Conservation (phyloP, 2,797 vertebrate species). For the Microctenopoma steveboyesi region DNA sequence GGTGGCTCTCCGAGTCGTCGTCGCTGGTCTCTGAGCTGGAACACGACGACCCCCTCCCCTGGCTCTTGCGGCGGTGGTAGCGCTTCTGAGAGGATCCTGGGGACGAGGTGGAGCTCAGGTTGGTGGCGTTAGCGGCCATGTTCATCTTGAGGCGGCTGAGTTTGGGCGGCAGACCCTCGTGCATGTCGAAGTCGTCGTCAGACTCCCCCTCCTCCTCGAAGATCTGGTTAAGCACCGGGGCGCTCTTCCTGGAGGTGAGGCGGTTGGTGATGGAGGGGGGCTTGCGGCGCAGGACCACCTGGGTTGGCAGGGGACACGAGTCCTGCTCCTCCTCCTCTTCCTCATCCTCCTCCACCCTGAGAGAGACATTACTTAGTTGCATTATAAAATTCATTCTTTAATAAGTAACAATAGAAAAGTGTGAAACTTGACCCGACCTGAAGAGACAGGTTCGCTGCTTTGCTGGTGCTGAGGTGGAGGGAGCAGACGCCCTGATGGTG, state of each 20-base stretch:
- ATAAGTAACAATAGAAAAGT: not conserved
- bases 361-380: not conserved
- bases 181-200: constrained; percentile 95
- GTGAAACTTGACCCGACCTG: constrained; percentile 56
- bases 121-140: constrained; percentile 72
- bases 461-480: constrained; percentile 62
- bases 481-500: constrained; percentile 56
- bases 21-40: constrained; percentile 98
- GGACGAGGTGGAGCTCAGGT: constrained; percentile 73
- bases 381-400: not conserved
- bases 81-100: constrained; percentile 92
- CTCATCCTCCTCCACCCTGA: constrained; percentile 93
- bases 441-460: constrained; percentile 92
- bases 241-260: constrained; percentile 95
- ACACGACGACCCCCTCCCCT: constrained; percentile 95
- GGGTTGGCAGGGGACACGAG: constrained; percentile 85
- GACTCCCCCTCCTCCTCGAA: constrained; percentile 98
- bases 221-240: constrained; percentile 97
- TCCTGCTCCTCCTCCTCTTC: constrained; percentile 97
- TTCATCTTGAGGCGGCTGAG: constrained; percentile 97
- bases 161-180: constrained; percentile 94
- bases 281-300: constrained; percentile 92
- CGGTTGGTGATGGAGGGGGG: constrained; percentile 95
- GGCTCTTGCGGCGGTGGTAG: constrained; percentile 94
- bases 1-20: constrained; percentile 94